Evolutionary conservation across 2,113 vertebrate genomes (phyloP).

Genomic region (Ardeotis arabs): DNA sequence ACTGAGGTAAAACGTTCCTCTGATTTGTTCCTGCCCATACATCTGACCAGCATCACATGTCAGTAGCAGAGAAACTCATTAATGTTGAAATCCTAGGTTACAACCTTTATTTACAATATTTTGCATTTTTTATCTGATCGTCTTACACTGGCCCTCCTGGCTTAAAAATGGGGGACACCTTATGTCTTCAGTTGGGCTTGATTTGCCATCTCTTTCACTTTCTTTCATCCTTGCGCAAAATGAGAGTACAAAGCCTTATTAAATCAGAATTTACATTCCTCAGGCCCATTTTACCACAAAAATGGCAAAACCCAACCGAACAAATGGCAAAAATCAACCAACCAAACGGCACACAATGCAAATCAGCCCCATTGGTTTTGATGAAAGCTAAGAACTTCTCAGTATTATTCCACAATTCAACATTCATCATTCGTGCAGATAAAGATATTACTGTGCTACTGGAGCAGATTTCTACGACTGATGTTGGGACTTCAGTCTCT

Average conservation of each 20-base stretch:
- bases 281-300: background rate
- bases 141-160: background rate
- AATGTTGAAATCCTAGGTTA: background rate
- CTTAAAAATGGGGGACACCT: background rate
- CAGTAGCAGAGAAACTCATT: background rate
- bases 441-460: background rate
- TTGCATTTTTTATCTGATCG: background rate
- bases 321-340: background rate
- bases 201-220: background rate
- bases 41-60: background rate
- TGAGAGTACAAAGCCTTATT: background rate
- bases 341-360: background rate
- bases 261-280: background rate
- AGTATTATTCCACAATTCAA: background rate
- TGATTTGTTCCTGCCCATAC: background rate
- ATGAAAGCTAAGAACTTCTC: background rate
- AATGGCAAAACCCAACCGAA: background rate
- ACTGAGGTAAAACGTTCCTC: background rate
- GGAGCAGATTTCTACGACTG: background rate
- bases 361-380: background rate
- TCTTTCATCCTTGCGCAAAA: background rate
- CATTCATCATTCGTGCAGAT: background rate
- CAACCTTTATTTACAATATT: background rate
- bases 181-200: background rate
- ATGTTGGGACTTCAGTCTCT: background rate